Conservation (phyloP, 2,113 vertebrate species). For the Catharus fuscescens region DNA sequence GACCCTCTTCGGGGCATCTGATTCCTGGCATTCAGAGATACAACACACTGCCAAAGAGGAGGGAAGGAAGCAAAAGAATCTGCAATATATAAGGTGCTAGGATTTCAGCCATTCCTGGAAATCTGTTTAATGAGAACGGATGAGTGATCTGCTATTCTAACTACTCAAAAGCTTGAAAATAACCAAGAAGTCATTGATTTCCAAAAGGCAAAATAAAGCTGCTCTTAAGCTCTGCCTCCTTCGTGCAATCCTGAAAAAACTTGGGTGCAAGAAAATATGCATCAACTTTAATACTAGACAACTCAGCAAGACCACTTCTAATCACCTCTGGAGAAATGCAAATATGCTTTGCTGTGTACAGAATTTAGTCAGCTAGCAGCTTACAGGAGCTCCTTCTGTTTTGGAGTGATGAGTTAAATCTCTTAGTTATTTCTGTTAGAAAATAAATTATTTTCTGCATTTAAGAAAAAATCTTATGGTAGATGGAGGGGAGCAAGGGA, state of each 20-base stretch:
- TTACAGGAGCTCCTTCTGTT: neutral
- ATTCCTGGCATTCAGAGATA: neutral
- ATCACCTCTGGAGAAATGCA: neutral
- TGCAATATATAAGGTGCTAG: neutral
- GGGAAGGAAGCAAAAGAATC: neutral
- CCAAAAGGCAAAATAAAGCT: neutral
- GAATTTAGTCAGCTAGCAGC: neutral
- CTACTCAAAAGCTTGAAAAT: neutral
- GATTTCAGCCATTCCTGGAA: constrained; percentile 5
- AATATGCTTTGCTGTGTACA: neutral
- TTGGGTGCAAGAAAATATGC: neutral
- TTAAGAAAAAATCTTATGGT: neutral
- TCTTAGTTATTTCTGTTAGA: neutral
- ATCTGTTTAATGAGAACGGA: neutral
- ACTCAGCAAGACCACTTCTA: neutral
- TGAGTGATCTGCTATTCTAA: neutral
- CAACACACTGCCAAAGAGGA: neutral
- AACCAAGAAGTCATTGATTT: neutral
- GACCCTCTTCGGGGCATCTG: neutral
- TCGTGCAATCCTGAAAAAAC: neutral
- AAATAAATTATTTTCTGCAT: neutral
- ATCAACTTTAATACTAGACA: neutral
- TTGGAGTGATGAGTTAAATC: neutral
- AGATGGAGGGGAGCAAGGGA: neutral
- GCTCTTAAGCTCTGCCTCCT: neutral